Evolutionary conservation across 2,797 vertebrate species (phyloP).

Genomic region (Tapirus indicus): DNA sequence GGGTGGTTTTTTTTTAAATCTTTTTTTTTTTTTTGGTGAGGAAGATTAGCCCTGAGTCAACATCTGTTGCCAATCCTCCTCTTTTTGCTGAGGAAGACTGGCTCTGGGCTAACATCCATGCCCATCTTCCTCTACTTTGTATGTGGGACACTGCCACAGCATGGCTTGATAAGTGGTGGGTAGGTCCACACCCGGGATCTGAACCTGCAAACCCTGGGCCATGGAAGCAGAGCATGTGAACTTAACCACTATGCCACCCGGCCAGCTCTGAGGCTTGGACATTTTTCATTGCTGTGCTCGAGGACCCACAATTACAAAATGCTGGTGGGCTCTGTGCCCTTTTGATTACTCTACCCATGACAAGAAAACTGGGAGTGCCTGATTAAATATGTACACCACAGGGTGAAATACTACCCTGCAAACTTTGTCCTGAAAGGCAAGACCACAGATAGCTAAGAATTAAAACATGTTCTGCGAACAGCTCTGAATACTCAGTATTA

Average conservation of each 20-base stretch:
- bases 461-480: slow-evolving; percentile 5
- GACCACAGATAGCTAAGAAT: slow-evolving; percentile 43
- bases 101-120: too few species aligned
- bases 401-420: not conserved
- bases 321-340: slow-evolving; percentile 3
- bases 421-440: slow-evolving; percentile 39
- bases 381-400: slow-evolving; percentile 4
- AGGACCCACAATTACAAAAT: slow-evolving; percentile 44
- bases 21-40: not conserved
- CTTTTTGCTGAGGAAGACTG: too few species aligned
- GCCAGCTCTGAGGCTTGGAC: not conserved
- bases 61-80: too few species aligned
- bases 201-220: too few species aligned
- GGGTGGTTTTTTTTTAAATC: not conserved
- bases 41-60: too few species aligned
- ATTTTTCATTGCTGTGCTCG: slow-evolving; percentile 20
- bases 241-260: too few species aligned
- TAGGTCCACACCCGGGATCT: too few species aligned
- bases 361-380: slow-evolving; percentile 32
- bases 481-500: not conserved
- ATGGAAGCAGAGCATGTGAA: too few species aligned
- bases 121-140: too few species aligned
- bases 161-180: too few species aligned
- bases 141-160: too few species aligned
- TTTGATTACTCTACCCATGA: slow-evolving; percentile 24